phyloP scores from a whole-genome alignment of 2,113 vertebrate genomes.

The Sylvia atricapilla region DNA sequence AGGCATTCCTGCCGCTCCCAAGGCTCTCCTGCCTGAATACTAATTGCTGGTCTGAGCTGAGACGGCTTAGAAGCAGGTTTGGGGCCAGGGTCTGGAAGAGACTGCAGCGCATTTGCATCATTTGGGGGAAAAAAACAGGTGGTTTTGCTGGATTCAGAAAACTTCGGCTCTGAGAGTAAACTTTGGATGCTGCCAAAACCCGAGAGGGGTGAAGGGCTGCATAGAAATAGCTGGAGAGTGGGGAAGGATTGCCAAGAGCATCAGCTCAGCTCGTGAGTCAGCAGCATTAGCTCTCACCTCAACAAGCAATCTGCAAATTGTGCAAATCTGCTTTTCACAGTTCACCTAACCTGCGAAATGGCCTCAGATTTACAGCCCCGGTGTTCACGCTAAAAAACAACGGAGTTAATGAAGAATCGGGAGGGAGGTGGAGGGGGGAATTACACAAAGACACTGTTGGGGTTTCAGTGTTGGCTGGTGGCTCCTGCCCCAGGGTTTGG shows the following conservation, averaged over 20 bases:
- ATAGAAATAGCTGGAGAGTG: neutral
- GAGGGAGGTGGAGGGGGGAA: neutral
- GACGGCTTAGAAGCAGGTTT: neutral
- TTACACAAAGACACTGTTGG: neutral
- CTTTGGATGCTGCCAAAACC: constrained; percentile 21
- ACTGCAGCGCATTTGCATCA: neutral
- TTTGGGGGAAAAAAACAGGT: neutral
- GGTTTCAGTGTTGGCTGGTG: neutral
- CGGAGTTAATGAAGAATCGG: neutral
- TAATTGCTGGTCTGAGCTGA: neutral
- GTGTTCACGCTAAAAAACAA: neutral
- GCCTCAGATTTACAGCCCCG: constrained; percentile 22
- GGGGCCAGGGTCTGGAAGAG: neutral
- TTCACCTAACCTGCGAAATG: constrained; percentile 39
- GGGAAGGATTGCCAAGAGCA: constrained; percentile 36
- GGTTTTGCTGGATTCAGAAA: neutral
- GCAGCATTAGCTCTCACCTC: constrained; percentile 61
- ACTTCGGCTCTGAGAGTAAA: constrained; percentile 33
- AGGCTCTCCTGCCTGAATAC: constrained; percentile 5
- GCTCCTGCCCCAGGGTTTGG: fast-evolving
- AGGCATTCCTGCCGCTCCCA: neutral
- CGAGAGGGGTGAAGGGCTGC: constrained; percentile 3
- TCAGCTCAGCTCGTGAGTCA: constrained; percentile 46
- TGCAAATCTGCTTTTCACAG: constrained; percentile 63
- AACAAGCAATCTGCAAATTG: constrained; percentile 57